Percentiles rank a stretch among this genome's conserved stretches.
Conservation (phyloP, 1,140 invertebrate species). For the Penaeus vannamei region DNA sequence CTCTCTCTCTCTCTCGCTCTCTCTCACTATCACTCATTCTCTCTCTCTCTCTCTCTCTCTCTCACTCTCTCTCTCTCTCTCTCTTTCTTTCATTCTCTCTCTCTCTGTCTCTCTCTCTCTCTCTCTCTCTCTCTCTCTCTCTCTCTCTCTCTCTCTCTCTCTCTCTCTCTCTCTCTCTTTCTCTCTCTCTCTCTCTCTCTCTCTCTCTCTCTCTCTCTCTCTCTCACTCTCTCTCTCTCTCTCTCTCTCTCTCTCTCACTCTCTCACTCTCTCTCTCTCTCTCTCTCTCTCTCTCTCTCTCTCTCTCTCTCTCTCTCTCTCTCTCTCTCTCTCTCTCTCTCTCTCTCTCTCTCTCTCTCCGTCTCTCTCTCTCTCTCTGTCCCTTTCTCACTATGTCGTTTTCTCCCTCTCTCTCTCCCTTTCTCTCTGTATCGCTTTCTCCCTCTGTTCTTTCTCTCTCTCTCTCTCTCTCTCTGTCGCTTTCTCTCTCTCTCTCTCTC, state of each 20-base stretch:
- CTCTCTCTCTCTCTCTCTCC: too few species aligned
- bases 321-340: neutral
- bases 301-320: neutral
- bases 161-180: conserved; percentile 41
- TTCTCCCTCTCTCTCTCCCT: too few species aligned
- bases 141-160: conserved; percentile 70
- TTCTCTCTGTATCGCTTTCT: too few species aligned
- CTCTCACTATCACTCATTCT: too few species aligned
- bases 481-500: neutral
- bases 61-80: too few species aligned
- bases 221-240: conserved; percentile 1
- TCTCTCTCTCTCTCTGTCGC: neutral
- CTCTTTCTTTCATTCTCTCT: too few species aligned
- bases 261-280: neutral
- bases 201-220: conserved; percentile 35
- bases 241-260: neutral
- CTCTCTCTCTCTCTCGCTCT: neutral
- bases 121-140: conserved; percentile 50
- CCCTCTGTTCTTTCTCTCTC: too few species aligned
- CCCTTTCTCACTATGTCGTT: too few species aligned
- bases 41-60: too few species aligned
- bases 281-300: neutral
- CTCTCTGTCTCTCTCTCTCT: conserved; percentile 1
- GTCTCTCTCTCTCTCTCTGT: too few species aligned
- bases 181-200: conserved; percentile 62